These are phyloP conservation scores for Onychostoma macrolepis DNA, from an alignment of 2,113 vertebrate genomes.

Conservation along the genomic window DNA sequence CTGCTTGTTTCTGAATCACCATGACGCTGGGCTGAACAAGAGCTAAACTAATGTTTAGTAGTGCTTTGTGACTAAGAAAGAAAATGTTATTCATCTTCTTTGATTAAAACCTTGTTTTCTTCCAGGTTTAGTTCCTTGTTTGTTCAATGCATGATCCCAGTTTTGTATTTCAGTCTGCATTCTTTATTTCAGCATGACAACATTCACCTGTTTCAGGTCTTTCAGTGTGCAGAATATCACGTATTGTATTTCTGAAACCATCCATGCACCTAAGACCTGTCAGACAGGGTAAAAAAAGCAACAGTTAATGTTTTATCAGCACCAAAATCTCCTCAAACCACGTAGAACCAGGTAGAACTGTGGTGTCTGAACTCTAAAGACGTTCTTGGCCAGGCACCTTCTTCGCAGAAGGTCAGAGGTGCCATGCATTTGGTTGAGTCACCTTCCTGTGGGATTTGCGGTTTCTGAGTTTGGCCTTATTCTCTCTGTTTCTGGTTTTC, in stretches of 20 bases:
- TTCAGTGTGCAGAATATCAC: background rate
- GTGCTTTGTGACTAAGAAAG: background rate
- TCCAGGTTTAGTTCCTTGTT: background rate
- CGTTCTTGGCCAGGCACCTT: background rate
- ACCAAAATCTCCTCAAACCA: background rate
- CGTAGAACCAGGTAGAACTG: background rate
- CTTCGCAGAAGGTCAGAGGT: background rate
- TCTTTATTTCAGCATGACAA: background rate
- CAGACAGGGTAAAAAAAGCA: background rate
- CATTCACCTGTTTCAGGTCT: background rate
- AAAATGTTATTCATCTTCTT: background rate
- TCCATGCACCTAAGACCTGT: background rate
- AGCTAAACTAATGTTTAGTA: background rate
- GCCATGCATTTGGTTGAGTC: background rate
- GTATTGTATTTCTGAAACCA: background rate
- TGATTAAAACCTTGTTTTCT: constrained; percentile 6
- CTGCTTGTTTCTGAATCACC: background rate
- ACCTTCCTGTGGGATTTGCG: background rate
- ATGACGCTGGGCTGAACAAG: background rate
- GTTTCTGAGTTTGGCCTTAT: constrained; percentile 9
- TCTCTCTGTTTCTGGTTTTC: background rate
- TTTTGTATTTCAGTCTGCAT: background rate
- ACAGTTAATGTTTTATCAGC: background rate
- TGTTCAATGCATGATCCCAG: background rate
- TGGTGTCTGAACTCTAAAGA: background rate